Evolutionary conservation across 1,140 invertebrate genomes (phyloP).

Genomic region (Drosophila virilis): DNA sequence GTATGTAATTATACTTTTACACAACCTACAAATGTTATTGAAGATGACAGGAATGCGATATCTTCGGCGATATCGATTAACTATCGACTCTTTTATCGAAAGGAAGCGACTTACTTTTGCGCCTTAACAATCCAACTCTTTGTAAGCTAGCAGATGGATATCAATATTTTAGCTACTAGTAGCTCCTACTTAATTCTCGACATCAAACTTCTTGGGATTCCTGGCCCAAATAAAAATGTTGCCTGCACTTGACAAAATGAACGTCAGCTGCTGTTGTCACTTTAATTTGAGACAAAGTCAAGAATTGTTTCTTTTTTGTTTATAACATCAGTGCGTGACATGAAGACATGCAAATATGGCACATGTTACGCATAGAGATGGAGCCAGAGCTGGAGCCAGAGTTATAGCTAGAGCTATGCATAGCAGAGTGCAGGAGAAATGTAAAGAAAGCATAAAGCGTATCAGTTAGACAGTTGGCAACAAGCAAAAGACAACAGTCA

Average conservation of each 20-base stretch:
- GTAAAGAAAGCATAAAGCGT: conserved; percentile 16
- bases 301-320: conserved; percentile 19
- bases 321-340: conserved; percentile 42
- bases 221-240: not conserved
- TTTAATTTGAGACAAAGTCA: conserved; percentile 42
- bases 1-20: no score
- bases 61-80: no score
- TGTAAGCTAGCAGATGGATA: no score
- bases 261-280: conserved; percentile 51
- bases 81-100: no score
- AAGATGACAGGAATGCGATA: no score
- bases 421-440: not conserved
- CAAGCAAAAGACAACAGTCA: conserved; percentile 30
- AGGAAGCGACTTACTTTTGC: no score
- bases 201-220: not conserved
- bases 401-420: not conserved
- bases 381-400: not conserved
- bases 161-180: no score
- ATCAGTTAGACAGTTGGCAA: conserved; percentile 50
- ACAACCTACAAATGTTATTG: no score
- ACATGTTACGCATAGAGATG: conserved; percentile 5
- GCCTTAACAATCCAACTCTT: no score
- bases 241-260: conserved; percentile 8
- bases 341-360: conserved; percentile 47
- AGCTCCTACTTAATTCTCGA: not conserved